phyloP scores from a whole-genome alignment of 2,888 invertebrate genomes.

The Brenthis hecate region DNA sequence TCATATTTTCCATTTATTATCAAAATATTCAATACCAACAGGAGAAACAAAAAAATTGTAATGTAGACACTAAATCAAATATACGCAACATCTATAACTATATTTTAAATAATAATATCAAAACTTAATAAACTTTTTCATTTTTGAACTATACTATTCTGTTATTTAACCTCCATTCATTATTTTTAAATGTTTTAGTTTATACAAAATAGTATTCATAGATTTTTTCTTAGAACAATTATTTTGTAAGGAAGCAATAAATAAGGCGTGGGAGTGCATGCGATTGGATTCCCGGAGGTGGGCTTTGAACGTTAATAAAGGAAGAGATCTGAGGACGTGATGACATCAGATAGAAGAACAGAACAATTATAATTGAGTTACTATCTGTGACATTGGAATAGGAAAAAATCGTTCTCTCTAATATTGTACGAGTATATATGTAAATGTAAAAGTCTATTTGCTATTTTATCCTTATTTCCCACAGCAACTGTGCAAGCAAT shows the following conservation, averaged over 20 bases:
- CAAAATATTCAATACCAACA: too few relatives aligned
- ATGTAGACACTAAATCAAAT: too few relatives aligned
- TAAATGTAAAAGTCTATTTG: not conserved
- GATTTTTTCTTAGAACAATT: conserved; percentile 60
- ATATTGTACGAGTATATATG: not conserved
- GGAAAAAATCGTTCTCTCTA: conserved; percentile 1
- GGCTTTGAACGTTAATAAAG: conserved; percentile 57
- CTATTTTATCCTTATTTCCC: too few relatives aligned
- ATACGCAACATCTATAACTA: too few relatives aligned
- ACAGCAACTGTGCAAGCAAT: too few relatives aligned
- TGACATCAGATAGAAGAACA: conserved; percentile 52
- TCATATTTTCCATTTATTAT: too few relatives aligned
- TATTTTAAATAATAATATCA: too few relatives aligned
- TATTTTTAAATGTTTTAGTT: not conserved
- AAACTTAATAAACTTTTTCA: too few relatives aligned
- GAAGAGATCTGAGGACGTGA: conserved; percentile 59
- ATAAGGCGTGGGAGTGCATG: conserved; percentile 67
- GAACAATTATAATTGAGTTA: conserved; percentile 40
- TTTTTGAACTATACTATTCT: too few relatives aligned
- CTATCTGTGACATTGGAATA: conserved; percentile 8
- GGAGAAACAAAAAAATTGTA: too few relatives aligned
- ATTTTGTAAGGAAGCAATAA: conserved; percentile 70
- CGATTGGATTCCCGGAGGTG: conserved; percentile 68
- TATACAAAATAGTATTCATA: conserved; percentile 2
- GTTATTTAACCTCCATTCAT: too few relatives aligned